These are phyloP conservation scores for Stenopsyche tienmushanensis DNA, from an alignment of 1,140 invertebrate species.

Conservation along the genomic window DNA sequence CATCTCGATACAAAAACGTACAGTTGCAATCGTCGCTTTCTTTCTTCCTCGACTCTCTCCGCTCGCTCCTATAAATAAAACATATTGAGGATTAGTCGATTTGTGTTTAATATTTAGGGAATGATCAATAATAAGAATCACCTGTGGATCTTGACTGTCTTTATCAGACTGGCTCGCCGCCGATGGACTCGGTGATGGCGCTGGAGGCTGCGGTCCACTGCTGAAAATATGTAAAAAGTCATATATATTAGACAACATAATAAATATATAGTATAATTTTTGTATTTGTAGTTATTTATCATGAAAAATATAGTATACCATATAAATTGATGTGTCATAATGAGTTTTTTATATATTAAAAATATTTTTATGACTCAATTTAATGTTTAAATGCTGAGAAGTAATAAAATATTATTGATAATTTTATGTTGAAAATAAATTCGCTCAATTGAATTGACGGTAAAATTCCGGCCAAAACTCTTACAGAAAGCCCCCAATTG, in stretches of 20 bases:
- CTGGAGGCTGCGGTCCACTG: slow-evolving; percentile 45
- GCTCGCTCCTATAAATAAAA: slow-evolving; percentile 66
- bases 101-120: background rate
- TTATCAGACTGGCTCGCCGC: slow-evolving; percentile 61
- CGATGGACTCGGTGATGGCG: slow-evolving; percentile 55
- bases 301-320: no score
- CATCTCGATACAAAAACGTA: slow-evolving; percentile 99
- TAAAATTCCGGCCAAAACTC: no score
- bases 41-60: slow-evolving; percentile 89
- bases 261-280: background rate
- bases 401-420: no score
- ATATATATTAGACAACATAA: no score
- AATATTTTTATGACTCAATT: no score
- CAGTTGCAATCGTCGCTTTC: slow-evolving; percentile 89
- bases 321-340: background rate
- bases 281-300: no score
- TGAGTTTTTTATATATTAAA: no score
- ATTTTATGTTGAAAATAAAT: no score
- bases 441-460: no score
- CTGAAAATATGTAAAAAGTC: no score
- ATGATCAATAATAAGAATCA: slow-evolving; percentile 40
- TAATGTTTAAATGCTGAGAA: no score
- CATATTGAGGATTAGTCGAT: background rate
- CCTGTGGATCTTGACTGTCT: slow-evolving; percentile 54
- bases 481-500: no score